These are phyloP conservation scores for Timema podura DNA, from an alignment of 2,888 invertebrate species.

Conservation along the genomic window DNA sequence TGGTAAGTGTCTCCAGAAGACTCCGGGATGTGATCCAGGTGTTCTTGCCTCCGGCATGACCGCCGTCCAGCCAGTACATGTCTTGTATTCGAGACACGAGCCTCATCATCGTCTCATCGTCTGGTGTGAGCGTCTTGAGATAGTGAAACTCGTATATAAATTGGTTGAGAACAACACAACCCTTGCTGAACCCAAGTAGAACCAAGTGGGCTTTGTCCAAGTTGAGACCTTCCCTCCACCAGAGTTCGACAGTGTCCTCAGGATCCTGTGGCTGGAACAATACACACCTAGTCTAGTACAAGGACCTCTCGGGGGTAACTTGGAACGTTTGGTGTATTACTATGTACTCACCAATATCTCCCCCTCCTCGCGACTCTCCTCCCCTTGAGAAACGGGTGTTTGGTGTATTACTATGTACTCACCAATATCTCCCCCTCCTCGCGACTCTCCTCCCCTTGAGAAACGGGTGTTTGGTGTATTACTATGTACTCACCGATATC, in stretches of 20 bases:
- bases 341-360: conserved; percentile 14
- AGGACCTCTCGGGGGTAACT: neutral
- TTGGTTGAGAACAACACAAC: conserved; percentile 90
- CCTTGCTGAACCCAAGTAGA: conserved; percentile 86
- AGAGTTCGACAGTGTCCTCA: conserved; percentile 39
- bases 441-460: too few species aligned
- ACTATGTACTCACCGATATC: conserved; percentile 7
- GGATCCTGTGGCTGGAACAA: neutral
- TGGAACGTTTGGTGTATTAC: neutral
- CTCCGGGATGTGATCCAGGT: conserved; percentile 81
- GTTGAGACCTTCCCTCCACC: conserved; percentile 57
- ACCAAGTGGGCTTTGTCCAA: conserved; percentile 58
- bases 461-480: neutral
- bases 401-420: neutral
- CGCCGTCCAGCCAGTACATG: conserved; percentile 90
- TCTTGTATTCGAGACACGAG: conserved; percentile 64
- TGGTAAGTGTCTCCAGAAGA: conserved; percentile 67
- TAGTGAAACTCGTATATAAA: conserved; percentile 80
- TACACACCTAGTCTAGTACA: neutral
- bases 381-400: too few species aligned
- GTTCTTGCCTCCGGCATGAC: conserved; percentile 82
- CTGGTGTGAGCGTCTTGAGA: conserved; percentile 61
- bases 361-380: conserved; percentile 16
- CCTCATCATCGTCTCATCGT: conserved; percentile 57
- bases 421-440: conserved; percentile 18